Conservation (phyloP, 2,113 vertebrate species). For the Aythya baeri region DNA sequence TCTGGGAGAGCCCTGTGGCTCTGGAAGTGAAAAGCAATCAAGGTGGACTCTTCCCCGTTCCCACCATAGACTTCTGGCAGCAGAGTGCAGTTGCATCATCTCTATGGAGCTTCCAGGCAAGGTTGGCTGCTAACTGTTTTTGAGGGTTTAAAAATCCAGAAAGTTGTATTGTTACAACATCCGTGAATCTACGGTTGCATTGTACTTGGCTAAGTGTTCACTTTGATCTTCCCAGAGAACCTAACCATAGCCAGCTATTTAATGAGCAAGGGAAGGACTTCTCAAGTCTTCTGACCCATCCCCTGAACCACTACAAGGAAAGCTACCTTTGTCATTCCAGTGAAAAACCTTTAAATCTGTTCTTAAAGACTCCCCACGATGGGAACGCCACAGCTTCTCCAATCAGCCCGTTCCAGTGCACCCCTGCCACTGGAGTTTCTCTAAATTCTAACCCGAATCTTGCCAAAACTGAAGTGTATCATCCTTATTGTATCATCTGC, state of each 20-base stretch:
- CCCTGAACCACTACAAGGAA: conserved; percentile 26
- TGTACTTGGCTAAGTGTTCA: neutral
- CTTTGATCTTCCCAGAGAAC: conserved; percentile 40
- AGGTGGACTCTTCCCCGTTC: neutral
- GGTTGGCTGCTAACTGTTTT: neutral
- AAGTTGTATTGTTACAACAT: conserved; percentile 14
- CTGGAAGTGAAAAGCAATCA: neutral
- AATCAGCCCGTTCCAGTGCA: neutral
- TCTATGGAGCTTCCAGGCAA: neutral
- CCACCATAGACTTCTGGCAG: neutral
- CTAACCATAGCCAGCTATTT: neutral
- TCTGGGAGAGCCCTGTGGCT: neutral
- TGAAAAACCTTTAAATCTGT: neutral
- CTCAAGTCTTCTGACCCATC: neutral
- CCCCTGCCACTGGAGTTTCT: neutral
- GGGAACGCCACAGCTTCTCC: neutral
- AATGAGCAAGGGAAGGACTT: neutral
- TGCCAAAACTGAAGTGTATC: neutral
- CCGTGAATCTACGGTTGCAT: neutral
- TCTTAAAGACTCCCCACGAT: neutral
- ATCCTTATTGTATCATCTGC: neutral
- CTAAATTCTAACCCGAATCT: neutral
- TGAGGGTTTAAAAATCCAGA: conserved; percentile 32
- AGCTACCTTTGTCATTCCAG: neutral
- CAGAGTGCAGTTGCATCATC: neutral